Conservation (phyloP, 2,888 invertebrate genomes). For the Ophioninae sp. region DNA sequence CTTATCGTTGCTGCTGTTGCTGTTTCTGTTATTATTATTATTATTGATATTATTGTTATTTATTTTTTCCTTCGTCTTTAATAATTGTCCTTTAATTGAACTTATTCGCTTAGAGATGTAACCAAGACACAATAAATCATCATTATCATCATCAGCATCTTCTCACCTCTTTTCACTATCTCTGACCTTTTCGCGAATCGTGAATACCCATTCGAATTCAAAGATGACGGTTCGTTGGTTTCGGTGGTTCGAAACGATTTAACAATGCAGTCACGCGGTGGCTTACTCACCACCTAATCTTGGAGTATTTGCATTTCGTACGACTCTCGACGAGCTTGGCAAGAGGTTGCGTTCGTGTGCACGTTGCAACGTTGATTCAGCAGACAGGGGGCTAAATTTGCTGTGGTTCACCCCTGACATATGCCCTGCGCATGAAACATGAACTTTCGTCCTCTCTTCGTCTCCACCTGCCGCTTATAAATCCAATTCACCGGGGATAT, state of each 20-base stretch:
- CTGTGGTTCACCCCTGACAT: background rate
- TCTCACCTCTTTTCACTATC: constrained; percentile 11
- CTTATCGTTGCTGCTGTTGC: too few species aligned
- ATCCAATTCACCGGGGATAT: too few species aligned
- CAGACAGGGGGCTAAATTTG: background rate
- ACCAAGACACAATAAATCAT: too few species aligned
- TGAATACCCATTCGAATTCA: constrained; percentile 59
- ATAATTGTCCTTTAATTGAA: too few species aligned
- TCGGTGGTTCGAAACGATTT: constrained; percentile 59
- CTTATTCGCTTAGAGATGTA: too few species aligned
- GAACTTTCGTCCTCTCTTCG: too few species aligned
- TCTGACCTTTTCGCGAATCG: background rate
- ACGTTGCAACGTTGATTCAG: constrained; percentile 7
- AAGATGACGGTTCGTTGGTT: constrained; percentile 51
- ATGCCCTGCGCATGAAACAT: too few species aligned
- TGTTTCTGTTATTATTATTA: too few species aligned
- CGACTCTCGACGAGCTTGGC: constrained; percentile 36
- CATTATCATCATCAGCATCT: too few species aligned
- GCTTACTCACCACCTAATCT: constrained; percentile 50
- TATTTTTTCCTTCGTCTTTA: too few species aligned
- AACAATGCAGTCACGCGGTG: constrained; percentile 63
- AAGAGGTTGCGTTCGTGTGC: constrained; percentile 36
- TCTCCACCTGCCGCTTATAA: too few species aligned
- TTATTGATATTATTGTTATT: too few species aligned
- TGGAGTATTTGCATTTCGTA: constrained; percentile 56